Percentiles rank a stretch among this genome's conserved stretches.
These are phyloP conservation scores for Epizoanthus scotinus DNA, from an alignment of 92 coral and sea anemone genomes.

Conservation along the genomic window DNA sequence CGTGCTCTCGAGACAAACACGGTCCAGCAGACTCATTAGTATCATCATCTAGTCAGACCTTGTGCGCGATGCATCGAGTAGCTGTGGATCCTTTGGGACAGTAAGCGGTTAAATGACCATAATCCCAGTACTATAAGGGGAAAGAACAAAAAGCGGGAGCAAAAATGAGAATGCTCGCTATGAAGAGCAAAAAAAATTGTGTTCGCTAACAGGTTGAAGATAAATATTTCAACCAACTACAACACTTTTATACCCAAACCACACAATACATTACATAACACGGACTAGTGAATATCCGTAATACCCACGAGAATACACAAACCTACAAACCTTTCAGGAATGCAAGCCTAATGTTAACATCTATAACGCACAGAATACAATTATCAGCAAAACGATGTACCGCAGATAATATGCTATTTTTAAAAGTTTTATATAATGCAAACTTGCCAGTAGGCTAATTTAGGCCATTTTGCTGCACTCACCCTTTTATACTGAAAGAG, in stretches of 20 bases:
- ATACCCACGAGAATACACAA: no score
- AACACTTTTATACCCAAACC: neutral
- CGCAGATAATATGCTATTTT: no score
- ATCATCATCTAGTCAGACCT: no score
- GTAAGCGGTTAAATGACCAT: neutral
- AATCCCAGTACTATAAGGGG: no score
- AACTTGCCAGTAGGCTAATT: no score
- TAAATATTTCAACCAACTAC: no score
- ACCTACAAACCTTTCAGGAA: neutral
- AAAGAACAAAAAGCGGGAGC: slow-evolving; percentile 3
- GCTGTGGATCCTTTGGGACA: neutral
- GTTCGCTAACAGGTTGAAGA: neutral
- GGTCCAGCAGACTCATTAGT: neutral
- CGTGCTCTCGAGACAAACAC: neutral
- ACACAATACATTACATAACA: neutral
- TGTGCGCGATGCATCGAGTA: no score
- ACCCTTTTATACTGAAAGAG: no score
- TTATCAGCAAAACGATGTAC: no score
- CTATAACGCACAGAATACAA: neutral
- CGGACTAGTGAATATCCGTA: neutral
- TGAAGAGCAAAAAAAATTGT: neutral
- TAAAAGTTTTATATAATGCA: no score
- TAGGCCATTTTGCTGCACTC: no score
- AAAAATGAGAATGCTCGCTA: neutral
- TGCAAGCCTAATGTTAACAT: neutral